phyloP scores from a whole-genome alignment of 2,797 vertebrate genomes.

The Enteromius unitaeniatus region DNA sequence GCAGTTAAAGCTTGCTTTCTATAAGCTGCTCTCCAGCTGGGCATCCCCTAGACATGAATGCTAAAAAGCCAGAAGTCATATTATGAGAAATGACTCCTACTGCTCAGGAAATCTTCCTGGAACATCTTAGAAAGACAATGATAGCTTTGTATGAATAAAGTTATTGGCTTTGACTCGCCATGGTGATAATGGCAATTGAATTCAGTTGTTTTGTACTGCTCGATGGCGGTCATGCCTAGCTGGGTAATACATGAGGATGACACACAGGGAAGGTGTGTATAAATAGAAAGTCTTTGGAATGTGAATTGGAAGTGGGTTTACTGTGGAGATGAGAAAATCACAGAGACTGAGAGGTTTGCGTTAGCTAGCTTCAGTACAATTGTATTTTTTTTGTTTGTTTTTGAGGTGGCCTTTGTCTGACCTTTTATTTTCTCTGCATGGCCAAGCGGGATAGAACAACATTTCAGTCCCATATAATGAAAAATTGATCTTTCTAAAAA shows the following conservation, averaged over 20 bases:
- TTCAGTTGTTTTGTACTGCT: slow-evolving; percentile 46
- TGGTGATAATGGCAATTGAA: slow-evolving; percentile 45
- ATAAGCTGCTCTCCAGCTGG: slow-evolving; percentile 33
- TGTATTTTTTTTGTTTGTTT: not conserved
- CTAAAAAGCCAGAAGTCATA: slow-evolving; percentile 40
- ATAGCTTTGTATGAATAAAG: slow-evolving; percentile 51
- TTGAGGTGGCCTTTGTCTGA: slow-evolving; percentile 20
- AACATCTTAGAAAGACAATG: slow-evolving; percentile 50
- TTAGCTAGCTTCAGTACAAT: slow-evolving; percentile 14
- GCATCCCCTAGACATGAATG: slow-evolving; percentile 36
- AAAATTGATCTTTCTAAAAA: slow-evolving; percentile 23
- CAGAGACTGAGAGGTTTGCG: not conserved
- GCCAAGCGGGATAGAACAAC: slow-evolving; percentile 22
- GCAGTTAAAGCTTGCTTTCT: slow-evolving; percentile 25
- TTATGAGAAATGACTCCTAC: slow-evolving; percentile 53
- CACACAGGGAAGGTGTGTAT: slow-evolving; percentile 22
- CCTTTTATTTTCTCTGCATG: slow-evolving; percentile 37
- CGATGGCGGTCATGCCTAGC: slow-evolving; percentile 17
- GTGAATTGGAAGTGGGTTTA: slow-evolving; percentile 33
- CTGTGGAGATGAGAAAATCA: slow-evolving; percentile 26
- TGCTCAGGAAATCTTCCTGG: slow-evolving; percentile 49
- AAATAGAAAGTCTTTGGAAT: slow-evolving; percentile 21
- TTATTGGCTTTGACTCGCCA: slow-evolving; percentile 47
- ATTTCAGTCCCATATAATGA: slow-evolving; percentile 20
- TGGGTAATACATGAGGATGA: slow-evolving; percentile 25